Base-by-base conservation (phyloP, 2,113 vertebrate genomes). In the Oxyruncus cristatus region DNA sequence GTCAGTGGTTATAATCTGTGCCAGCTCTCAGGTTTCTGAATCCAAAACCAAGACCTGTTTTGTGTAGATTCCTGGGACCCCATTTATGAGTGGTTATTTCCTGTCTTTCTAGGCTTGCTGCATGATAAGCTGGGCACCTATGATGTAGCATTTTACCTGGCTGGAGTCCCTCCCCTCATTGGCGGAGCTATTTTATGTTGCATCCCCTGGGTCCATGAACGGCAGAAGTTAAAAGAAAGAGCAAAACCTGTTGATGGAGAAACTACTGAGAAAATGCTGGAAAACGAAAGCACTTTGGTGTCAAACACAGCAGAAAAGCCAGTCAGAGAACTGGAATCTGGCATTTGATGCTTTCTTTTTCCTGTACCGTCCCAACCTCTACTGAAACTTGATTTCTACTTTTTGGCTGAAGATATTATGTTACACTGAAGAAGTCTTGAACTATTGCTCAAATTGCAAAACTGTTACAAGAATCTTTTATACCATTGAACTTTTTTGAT, bases 81-180 rank as follows among this genome's bases (percentile, higher is more conserved):
- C 5, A 1, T 87, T 59, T 47, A 50, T 35, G 28, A 39, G 21
- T 81, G 65, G 75, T 73, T 35, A 61, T 66, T 37, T 53, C 44
- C 52, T 97, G 39, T 87, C 67, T 72, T 71, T 55, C 14, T 95
- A 99, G 99, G 99, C 32, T 98, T 98, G 86, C 98, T 99, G 80
- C 98, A 96, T 35, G 99, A 99, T 94, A 95, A 97, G 22, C 98
- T 99, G 11, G 98, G 98, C 15, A 98, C 82, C 93, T 99, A 99
- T 1, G 92, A 99, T 4, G 92, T 98, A 83, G 99, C 99, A 1
- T 99, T 99, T 97, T 99, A 99, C 97, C 97, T 99, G 92, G 99
- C 99, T 1, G 99, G 99, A 4, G 97, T 99, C 79, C 99, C 99
- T 9, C 99, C 99, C 4, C 95, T 99, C n/a, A 59, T 99, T 23